These are phyloP conservation scores for Monochamus saltuarius DNA, from an alignment of 1,140 invertebrate species.

Conservation along the genomic window DNA sequence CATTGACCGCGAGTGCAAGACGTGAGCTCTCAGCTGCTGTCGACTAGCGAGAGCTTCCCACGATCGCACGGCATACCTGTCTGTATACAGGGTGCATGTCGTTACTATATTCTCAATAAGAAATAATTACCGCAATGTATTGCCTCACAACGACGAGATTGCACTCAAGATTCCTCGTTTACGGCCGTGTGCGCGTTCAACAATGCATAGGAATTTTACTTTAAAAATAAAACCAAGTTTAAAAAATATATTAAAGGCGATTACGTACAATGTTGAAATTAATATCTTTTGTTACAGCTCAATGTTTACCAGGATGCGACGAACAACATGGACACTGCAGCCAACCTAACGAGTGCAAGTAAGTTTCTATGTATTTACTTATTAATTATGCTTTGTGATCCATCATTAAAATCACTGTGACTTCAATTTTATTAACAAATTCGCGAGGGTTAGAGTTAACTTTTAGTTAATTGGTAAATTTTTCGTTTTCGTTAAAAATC, in stretches of 20 bases:
- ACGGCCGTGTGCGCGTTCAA: too few species aligned
- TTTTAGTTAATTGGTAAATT: too few species aligned
- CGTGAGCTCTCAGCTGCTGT: slow-evolving; percentile 47
- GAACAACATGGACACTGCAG: slow-evolving; percentile 86
- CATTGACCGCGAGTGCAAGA: slow-evolving; percentile 46
- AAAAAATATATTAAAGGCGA: too few species aligned
- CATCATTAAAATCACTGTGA: slow-evolving; percentile 24
- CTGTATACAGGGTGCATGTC: slow-evolving; percentile 44
- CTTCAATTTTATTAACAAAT: background rate
- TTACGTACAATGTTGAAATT: background rate
- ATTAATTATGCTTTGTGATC: slow-evolving; percentile 20
- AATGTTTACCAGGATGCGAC: slow-evolving; percentile 89
- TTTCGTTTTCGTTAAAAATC: too few species aligned
- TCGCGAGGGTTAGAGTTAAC: too few species aligned
- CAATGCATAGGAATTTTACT: too few species aligned
- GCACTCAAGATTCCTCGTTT: too few species aligned
- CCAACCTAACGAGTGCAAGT: slow-evolving; percentile 93
- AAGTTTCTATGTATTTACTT: slow-evolving; percentile 60
- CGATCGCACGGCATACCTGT: slow-evolving; percentile 47
- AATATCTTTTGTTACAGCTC: slow-evolving; percentile 76
- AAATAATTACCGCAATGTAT: slow-evolving; percentile 15
- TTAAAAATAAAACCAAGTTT: too few species aligned
- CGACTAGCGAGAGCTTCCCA: slow-evolving; percentile 47
- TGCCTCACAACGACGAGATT: background rate
- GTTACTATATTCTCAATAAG: slow-evolving; percentile 24